A percentile compares a stretch with the other conserved stretches of the same genome.
Evolutionary conservation across 2,888 invertebrate species (phyloP).

Genomic region (Schizaphis graminum): DNA sequence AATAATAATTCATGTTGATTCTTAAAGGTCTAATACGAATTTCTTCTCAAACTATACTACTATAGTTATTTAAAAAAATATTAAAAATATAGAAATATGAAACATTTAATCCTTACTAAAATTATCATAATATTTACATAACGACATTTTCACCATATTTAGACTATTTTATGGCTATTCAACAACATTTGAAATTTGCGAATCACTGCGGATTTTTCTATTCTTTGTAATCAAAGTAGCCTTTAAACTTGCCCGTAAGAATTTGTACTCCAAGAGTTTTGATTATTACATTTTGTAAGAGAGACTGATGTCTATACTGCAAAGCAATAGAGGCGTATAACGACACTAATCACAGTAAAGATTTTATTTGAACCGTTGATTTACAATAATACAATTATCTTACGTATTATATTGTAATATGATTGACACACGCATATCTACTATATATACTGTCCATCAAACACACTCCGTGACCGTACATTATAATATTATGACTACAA

Average conservation of each 20-base stretch:
- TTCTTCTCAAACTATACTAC: background rate
- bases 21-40: background rate
- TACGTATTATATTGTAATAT: background rate
- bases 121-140: background rate
- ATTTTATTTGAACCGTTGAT: background rate
- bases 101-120: background rate
- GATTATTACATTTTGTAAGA: background rate
- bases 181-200: background rate
- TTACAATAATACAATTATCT: background rate
- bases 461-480: background rate
- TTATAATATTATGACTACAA: background rate
- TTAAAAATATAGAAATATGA: background rate
- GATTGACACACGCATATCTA: background rate
- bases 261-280: background rate
- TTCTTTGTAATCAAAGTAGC: background rate
- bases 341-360: background rate
- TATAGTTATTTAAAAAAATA: background rate
- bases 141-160: background rate
- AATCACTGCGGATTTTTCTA: background rate
- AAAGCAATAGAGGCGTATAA: background rate
- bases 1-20: no score
- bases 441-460: background rate
- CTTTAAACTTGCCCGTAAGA: background rate
- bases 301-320: background rate
- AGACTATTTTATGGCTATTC: background rate